Evolutionary conservation across 2,113 vertebrate species (phyloP), one percentile per base, ranked within the genome.

Genomic region (Pavo muticus): DNA sequence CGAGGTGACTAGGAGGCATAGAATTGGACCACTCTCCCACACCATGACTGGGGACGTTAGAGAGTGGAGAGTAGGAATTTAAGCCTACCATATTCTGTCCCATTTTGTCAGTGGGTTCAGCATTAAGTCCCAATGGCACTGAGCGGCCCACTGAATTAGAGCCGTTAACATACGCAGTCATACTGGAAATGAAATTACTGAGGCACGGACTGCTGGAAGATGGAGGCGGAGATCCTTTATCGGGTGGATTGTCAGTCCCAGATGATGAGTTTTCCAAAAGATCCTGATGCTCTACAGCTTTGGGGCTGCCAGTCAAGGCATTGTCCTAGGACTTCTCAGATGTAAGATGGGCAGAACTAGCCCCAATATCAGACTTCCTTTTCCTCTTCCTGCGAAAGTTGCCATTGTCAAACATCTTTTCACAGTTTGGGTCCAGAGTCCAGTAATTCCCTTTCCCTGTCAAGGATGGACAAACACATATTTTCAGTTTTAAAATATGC

Each of bases 361-460:
- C 75, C 11, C 98, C 96, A 3, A 97, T 57, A 12, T 99, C 99
- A 1, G 99, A 99, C 96, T 99, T 99, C 77, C 99, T 99, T 97
- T 99, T 99, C 86, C 99, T 98, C 97, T 99, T 99, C 96, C 99
- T 98, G 70, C 99, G 99, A 96, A 99, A 99, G 97, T 99, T 99
- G 85, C 99, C 99, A 0, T 99, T 99, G 98, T 99, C 99, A 48
- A 99, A 99, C 99, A 99, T 99, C 97, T 99, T 99, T 88, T 99
- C 99, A 88, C 99, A 99, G 98, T 99, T 99, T 0, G 99, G 99
- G 95, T 99, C 99, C 76, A 99, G 97, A 25, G 99, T 99, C 99
- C 99, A 99, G 97, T 99, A 99, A 97, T 99, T 99, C 40, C 99
- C 99, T 93, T 99, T 99, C 75, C 99, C 99, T 99, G 98, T 73